Conservation (phyloP, 2,797 vertebrate species). For the Holocentrus rufus region DNA sequence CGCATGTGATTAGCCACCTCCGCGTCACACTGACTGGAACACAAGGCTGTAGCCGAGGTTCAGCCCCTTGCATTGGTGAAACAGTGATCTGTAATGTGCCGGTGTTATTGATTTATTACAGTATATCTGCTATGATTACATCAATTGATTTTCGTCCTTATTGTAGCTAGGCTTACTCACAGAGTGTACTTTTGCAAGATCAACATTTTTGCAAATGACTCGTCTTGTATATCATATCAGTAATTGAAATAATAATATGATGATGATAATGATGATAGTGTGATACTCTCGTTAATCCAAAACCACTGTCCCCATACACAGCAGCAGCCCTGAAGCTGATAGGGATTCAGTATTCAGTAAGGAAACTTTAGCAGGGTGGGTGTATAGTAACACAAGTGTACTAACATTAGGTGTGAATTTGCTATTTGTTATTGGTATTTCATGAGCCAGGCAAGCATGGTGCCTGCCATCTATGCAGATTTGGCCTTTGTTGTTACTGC, state of each 20-base stretch:
- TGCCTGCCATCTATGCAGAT: neutral
- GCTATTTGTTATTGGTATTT: neutral
- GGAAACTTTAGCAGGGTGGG: neutral
- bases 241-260: neutral
- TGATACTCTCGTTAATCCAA: neutral
- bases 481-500: conserved; percentile 7
- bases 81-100: conserved; percentile 31
- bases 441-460: neutral
- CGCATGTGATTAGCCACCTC: conserved; percentile 38
- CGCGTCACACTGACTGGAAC: conserved; percentile 8
- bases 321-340: neutral
- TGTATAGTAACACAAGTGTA: neutral
- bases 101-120: conserved; percentile 4
- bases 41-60: conserved; percentile 46
- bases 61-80: conserved; percentile 47
- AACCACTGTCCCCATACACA: neutral
- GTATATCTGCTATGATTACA: neutral
- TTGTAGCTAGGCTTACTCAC: neutral
- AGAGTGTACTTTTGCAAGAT: neutral
- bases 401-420: neutral
- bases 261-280: neutral
- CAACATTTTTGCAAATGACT: neutral
- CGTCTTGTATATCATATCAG: neutral
- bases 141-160: neutral
- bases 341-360: conserved; percentile 3